A percentile compares a stretch with the other conserved stretches of the same genome.
These are phyloP conservation scores for Turnix velox DNA, from an alignment of 2,113 vertebrate species.

Conservation along the genomic window DNA sequence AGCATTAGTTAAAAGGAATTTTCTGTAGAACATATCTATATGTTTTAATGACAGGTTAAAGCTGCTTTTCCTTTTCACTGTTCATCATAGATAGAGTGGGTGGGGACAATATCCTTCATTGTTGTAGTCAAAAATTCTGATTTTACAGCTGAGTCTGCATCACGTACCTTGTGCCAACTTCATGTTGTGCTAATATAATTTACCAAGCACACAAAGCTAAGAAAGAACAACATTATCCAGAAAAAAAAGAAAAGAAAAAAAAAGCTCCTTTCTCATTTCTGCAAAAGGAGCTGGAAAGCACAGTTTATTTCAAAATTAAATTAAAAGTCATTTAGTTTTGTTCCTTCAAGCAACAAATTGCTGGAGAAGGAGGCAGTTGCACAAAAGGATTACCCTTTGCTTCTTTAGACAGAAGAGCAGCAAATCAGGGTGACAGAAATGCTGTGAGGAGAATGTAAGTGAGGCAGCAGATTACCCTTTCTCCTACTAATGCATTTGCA, in stretches of 20 bases:
- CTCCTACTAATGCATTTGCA: not conserved
- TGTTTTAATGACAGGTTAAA: not conserved
- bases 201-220: not conserved
- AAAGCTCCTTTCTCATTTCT: not conserved
- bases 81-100: not conserved
- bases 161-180: not conserved
- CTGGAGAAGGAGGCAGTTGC: not conserved
- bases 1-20: not conserved
- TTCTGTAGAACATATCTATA: not conserved
- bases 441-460: not conserved
- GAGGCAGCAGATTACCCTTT: not conserved
- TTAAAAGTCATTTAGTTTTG: not conserved
- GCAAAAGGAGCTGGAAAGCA: not conserved
- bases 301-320: not conserved
- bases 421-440: not conserved
- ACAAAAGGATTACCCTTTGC: not conserved
- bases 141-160: not conserved
- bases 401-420: not conserved
- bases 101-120: not conserved
- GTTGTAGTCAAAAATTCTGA: not conserved
- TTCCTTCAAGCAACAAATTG: conserved; percentile 21
- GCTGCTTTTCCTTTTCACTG: not conserved
- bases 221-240: not conserved
- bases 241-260: conserved; percentile 12
- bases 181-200: conserved; percentile 38